Evolutionary conservation across 2,113 vertebrate species (phyloP).

Genomic region (Neofelis nebulosa): DNA sequence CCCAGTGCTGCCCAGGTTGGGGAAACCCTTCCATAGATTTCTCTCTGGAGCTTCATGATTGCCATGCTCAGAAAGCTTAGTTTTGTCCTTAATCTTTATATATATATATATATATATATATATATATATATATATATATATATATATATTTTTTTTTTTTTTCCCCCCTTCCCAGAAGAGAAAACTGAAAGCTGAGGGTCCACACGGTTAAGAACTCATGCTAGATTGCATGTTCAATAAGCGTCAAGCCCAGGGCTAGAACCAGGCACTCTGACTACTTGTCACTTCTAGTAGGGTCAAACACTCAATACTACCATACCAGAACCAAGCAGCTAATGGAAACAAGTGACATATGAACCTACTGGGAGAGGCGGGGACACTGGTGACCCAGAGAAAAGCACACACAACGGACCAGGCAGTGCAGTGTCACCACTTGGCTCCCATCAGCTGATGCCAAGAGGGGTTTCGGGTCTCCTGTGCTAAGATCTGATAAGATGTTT

Average conservation of each 20-base stretch:
- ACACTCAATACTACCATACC: not conserved
- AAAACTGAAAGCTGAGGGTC: not conserved
- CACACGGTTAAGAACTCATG: not conserved
- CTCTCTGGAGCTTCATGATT: not conserved
- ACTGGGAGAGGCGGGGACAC: not conserved
- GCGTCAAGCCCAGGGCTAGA: not conserved
- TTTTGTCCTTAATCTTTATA: not conserved
- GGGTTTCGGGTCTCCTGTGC: not conserved
- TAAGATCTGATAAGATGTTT: not conserved
- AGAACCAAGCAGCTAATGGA: not conserved
- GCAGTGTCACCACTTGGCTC: rapidly evolving
- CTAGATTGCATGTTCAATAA: not conserved
- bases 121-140: no score
- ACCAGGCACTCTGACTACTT: not conserved
- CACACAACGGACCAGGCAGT: not conserved
- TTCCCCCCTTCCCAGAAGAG: no score
- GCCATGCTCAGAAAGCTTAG: not conserved
- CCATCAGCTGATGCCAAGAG: not conserved
- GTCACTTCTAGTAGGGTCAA: not conserved
- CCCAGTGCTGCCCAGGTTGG: not conserved
- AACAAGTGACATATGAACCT: not conserved
- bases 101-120: no score
- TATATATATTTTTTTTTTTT: not conserved
- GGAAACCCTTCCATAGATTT: not conserved
- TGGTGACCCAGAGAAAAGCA: not conserved